Percentiles rank a stretch among this genome's conserved stretches.
Conservation (phyloP, 2,888 invertebrate genomes). For the Drosophila neotestacea region DNA sequence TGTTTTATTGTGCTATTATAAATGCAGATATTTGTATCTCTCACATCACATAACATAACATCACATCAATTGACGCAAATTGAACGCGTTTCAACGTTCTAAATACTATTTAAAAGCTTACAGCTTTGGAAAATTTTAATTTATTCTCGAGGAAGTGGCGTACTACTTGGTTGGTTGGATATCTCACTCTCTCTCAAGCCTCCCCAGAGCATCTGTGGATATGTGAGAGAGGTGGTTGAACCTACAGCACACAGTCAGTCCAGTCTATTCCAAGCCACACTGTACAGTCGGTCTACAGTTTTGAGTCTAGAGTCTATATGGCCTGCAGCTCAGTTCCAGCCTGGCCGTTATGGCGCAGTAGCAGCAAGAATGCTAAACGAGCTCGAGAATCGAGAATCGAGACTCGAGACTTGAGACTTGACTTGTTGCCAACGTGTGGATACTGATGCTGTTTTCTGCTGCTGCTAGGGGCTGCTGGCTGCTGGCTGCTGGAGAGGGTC, state of each 20-base stretch:
- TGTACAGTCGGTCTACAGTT: constrained; percentile 12
- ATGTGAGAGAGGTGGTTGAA: constrained; percentile 65
- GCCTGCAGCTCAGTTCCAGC: constrained; percentile 42
- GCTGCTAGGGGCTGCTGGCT: constrained; percentile 3
- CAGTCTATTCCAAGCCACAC: constrained; percentile 9
- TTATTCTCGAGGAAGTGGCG: constrained; percentile 62
- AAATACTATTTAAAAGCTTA: constrained; percentile 20
- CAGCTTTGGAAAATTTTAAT: constrained; percentile 58
- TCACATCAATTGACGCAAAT: constrained; percentile 68
- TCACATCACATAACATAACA: neutral
- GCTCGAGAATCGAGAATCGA: constrained; percentile 38
- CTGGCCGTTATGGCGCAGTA: constrained; percentile 71
- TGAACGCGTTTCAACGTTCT: constrained; percentile 18
- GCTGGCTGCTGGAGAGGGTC: neutral
- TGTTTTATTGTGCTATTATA: constrained; percentile 53
- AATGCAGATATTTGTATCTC: constrained; percentile 41
- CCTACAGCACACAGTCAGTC: constrained; percentile 27
- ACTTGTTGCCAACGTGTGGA: constrained; percentile 53
- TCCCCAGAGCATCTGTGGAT: constrained; percentile 17
- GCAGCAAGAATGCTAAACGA: constrained; percentile 75
- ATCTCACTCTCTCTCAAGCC: constrained; percentile 2
- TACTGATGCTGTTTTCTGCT: constrained; percentile 13
- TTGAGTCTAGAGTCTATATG: neutral
- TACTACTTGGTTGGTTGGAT: constrained; percentile 1
- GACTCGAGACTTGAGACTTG: constrained; percentile 19